Evolutionary conservation across 2,888 invertebrate genomes (phyloP), one percentile per base, ranked within the genome.

Genomic region (Chymomyza procnemis): DNA sequence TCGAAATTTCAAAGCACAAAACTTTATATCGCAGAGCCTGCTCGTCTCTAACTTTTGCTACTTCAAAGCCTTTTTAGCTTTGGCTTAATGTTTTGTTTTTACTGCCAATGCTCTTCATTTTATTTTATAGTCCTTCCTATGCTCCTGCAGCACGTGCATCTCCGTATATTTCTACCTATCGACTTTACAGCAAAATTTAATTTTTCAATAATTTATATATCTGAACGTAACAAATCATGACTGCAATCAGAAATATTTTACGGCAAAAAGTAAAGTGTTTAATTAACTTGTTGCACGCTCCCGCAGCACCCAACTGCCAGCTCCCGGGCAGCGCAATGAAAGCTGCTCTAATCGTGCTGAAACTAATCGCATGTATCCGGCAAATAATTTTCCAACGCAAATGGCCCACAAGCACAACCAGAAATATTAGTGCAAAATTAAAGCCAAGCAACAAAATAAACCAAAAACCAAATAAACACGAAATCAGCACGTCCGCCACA

Each of bases 311-410:
- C 59, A 60, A 63, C 46, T 18, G 30, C 64, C 41, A n/a, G 88
- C 87, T n/a, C n/a, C n/a, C n/a, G 69, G n/a, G n/a, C n/a, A 56
- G 46, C 34, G 65, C 64, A 75, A 4, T 63, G 21, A 63, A 55
- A 22, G 47, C n/a, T 4, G 30, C 57, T 30, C 59, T 47, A 59
- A 59, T 59, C 59, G 19, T 48, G 47, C 64, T 69, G 68, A 75
- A 89, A 79, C 87, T 89, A 89, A 90, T 90, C 86, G 90, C 90
- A 89, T 89, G 89, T 87, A 87, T 90, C 89, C 90, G 89, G 90
- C 78, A 80, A 81, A 90, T 90, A 89, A 88, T 86, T 78, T 82
- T 82, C 70, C 73, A 67, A 74, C 73, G 73, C 75, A 82, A 80
- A 75, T 72, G 67, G 64, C 66, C 9, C 34, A 41, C 12, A 41